Evolutionary conservation across 2,113 vertebrate genomes (phyloP).

Genomic region (Zosterops pallidus): DNA sequence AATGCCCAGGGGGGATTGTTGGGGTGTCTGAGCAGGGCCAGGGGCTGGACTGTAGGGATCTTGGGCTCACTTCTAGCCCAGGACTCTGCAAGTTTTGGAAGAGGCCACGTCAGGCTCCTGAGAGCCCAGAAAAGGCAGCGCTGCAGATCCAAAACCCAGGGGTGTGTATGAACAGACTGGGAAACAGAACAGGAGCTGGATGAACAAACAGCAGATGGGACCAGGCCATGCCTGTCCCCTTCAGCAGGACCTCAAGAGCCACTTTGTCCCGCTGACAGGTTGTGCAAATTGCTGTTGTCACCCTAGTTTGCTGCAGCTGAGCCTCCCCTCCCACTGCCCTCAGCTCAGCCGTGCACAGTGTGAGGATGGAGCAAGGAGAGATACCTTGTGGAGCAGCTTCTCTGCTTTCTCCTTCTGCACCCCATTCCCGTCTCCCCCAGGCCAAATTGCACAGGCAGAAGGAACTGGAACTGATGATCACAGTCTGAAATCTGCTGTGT

Average conservation of each 20-base stretch:
- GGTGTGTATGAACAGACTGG: rapidly evolving
- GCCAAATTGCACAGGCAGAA: not conserved
- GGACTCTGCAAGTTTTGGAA: not conserved
- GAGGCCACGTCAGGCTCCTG: not conserved
- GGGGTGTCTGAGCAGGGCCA: not conserved
- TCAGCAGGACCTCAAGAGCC: not conserved
- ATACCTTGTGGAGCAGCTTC: not conserved
- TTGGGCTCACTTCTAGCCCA: not conserved
- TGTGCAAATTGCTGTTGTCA: not conserved
- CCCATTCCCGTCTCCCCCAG: not conserved
- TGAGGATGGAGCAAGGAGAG: not conserved
- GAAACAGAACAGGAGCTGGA: not conserved
- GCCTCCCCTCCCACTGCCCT: rapidly evolving
- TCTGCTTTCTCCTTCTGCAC: not conserved
- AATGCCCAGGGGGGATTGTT: not conserved
- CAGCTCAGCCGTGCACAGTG: not conserved
- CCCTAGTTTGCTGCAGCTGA: not conserved
- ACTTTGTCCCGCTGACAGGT: not conserved
- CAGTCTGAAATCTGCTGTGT: not conserved
- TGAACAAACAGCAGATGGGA: not conserved
- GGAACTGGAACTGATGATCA: not conserved
- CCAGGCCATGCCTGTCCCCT: rapidly evolving
- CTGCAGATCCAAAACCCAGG: not conserved
- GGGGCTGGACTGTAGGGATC: not conserved
- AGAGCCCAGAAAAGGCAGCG: not conserved